Evolutionary conservation across 1,140 invertebrate species (phyloP).

Genomic region (Stegodyphus dumicola): DNA sequence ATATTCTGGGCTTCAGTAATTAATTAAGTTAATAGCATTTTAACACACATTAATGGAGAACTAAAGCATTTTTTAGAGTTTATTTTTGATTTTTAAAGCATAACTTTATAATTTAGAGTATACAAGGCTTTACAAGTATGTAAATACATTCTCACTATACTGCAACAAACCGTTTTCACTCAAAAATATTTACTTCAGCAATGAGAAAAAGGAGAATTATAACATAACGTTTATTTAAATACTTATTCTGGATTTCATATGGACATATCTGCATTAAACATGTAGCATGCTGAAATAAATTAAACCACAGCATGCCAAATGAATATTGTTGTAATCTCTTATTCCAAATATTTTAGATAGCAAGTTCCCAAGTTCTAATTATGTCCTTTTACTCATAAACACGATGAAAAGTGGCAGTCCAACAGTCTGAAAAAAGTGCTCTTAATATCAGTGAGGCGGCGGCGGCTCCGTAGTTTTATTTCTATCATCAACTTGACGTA

Average conservation of each 20-base stretch:
- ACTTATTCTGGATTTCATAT: conserved; percentile 47
- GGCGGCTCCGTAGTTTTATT: conserved; percentile 64
- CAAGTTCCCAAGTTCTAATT: conserved; percentile 57
- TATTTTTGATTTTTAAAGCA: conserved; percentile 60
- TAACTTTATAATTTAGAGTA: conserved; percentile 61
- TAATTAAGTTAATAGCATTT: too few species aligned
- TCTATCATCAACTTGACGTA: conserved; percentile 63
- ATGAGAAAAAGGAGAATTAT: conserved; percentile 38
- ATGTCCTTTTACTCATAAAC: conserved; percentile 52
- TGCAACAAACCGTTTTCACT: conserved; percentile 62
- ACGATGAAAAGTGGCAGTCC: conserved; percentile 43
- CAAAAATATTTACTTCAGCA: conserved; percentile 59
- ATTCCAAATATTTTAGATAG: conserved; percentile 57
- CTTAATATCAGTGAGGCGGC: conserved; percentile 62
- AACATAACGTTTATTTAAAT: conserved; percentile 54
- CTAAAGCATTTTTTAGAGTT: conserved; percentile 24
- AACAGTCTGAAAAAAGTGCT: conserved; percentile 1
- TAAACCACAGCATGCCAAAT: conserved; percentile 50
- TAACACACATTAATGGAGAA: too few species aligned
- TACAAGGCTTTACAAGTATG: conserved; percentile 60
- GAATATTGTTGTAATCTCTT: conserved; percentile 31
- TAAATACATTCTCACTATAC: conserved; percentile 61
- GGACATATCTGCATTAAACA: conserved; percentile 43
- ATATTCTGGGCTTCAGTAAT: too few species aligned
- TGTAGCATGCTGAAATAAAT: conserved; percentile 49